Evolutionary conservation across 2,113 vertebrate genomes (phyloP), one percentile per base, ranked within the genome.

Genomic region (Canis aureus): DNA sequence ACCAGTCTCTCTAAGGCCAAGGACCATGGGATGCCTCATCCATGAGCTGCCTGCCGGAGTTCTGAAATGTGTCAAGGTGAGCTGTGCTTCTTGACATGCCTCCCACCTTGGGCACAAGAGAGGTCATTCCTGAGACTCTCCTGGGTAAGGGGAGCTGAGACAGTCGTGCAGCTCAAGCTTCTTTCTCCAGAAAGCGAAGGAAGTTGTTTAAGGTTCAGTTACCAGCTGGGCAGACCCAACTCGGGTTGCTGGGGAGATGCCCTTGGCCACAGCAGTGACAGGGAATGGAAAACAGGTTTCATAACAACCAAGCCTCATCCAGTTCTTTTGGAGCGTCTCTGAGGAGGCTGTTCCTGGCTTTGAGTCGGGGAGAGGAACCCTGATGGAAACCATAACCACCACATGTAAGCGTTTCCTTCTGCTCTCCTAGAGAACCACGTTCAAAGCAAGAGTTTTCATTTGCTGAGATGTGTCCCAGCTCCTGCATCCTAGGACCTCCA

Each of bases 41-140:
- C 1, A 2, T 0, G 35, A 51, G 53, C 12, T 35, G 57, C 43
- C 85, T 53, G n/a, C 3, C 20, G 15, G 0, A 3, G 74, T 20
- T 69, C 74, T 64, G 25, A 35, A n/a, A 43, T 32, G 76, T 20
- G 71, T 3, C 2, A 27, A 32, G 5, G 35, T 19, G 55, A 49
- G 4, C 81, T 22, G 8, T 17, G 38, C 6, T 49, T 27, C 49
- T 22, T 6, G 19, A 60, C 15, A 0, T 25, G 49, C 81, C 66
- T 11, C 51, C 74, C n/a, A 17, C 53, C 5, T 1, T 38, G 35
- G 23, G 57, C 38, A 6, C 55, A 32, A 27, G 17, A 12, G 43
- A 32, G 53, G 81, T 17, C 11, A 2, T 66, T 66, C 12, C 64
- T 23, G 85, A 49, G 43, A 19, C 38, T 10, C 38, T 78, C 51